A percentile compares a stretch with the other conserved stretches of the same genome.
Evolutionary conservation across 2,888 invertebrate species (phyloP).

Genomic region (Drosophila conformis): DNA sequence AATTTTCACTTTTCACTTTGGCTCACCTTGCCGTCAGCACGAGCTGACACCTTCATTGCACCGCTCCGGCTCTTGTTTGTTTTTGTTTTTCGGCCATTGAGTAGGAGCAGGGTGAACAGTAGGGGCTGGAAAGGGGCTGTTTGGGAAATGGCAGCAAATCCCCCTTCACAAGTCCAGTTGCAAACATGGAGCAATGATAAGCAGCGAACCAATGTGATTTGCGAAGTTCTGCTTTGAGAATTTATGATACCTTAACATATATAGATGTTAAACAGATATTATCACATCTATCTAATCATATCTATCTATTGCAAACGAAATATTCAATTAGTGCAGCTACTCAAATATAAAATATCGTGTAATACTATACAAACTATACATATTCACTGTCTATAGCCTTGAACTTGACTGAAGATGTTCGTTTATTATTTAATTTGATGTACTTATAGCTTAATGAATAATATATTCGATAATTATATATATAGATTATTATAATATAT

Average conservation of each 20-base stretch:
- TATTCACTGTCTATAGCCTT: not conserved
- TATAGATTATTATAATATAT: not conserved
- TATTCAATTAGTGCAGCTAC: not conserved
- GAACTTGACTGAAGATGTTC: not conserved
- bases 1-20: slow-evolving; percentile 65
- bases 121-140: not conserved
- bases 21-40: slow-evolving; percentile 47
- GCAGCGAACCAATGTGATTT: not conserved
- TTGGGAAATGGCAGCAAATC: not conserved
- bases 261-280: no score
- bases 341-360: not conserved
- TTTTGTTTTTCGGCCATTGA: not conserved
- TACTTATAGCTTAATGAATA: not conserved
- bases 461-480: not conserved
- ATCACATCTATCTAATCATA: not conserved
- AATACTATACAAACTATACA: no score
- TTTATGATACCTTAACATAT: not conserved
- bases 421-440: not conserved
- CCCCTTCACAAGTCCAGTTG: not conserved
- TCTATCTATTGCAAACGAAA: not conserved
- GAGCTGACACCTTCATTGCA: slow-evolving; percentile 45
- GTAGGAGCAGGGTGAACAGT: not conserved
- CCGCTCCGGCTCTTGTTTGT: not conserved
- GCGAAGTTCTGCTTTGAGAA: not conserved
- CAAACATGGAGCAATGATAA: not conserved